These are phyloP conservation scores for Eremobia ochroleuca DNA, from an alignment of 2,888 invertebrate species.

Conservation along the genomic window DNA sequence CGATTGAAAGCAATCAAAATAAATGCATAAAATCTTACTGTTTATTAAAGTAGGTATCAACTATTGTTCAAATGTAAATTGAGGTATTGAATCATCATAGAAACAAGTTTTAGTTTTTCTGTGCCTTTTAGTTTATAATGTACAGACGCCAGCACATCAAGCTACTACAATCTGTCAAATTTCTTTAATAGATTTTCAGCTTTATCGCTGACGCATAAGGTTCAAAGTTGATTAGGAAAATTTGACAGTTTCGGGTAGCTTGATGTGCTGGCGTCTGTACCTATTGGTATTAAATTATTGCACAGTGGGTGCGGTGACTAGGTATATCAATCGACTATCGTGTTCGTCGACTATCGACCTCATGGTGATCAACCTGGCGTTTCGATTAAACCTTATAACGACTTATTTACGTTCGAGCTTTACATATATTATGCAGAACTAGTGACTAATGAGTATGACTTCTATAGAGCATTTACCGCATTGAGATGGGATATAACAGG, in stretches of 20 bases:
- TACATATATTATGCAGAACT: conserved; percentile 33
- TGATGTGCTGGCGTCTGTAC: too few species aligned
- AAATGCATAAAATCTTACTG: conserved; percentile 55
- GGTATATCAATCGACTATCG: conserved; percentile 25
- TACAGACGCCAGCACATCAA: too few species aligned
- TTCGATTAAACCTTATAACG: conserved; percentile 23
- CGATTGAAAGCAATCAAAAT: conserved; percentile 64
- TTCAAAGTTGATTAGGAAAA: too few species aligned
- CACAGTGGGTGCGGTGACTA: conserved; percentile 25
- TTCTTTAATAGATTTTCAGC: too few species aligned
- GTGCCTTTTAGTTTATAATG: conserved; percentile 22
- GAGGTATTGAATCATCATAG: conserved; percentile 48
- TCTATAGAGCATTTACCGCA: too few species aligned
- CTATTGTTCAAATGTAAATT: conserved; percentile 40
- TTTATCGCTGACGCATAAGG: too few species aligned
- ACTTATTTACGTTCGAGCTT: conserved; percentile 31
- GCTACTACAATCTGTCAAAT: too few species aligned
- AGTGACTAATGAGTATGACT: conserved; percentile 40
- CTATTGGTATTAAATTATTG: conserved; percentile 46
- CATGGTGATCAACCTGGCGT: conserved; percentile 28
- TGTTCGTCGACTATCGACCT: conserved; percentile 31
- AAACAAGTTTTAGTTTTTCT: conserved; percentile 42
- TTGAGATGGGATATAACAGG: too few species aligned
- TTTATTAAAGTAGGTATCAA: conserved; percentile 41
- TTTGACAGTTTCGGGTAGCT: too few species aligned